Conservation (phyloP, 1,140 invertebrate species). For the Drosophila pseudoobscura region DNA sequence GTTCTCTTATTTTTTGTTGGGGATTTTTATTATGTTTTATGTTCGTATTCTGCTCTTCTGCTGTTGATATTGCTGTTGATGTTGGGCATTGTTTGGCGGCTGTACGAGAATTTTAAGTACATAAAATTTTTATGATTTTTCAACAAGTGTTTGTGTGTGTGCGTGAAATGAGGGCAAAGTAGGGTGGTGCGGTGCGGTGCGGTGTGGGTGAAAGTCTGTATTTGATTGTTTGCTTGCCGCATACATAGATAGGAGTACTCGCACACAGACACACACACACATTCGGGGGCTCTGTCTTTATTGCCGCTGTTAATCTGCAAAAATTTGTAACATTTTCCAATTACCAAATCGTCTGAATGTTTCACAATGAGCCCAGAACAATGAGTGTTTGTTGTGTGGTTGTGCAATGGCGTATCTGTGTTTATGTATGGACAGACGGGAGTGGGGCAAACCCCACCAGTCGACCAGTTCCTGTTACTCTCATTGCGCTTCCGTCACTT, state of each 20-base stretch:
- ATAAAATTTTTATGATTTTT: slow-evolving; percentile 68
- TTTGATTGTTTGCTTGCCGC: slow-evolving; percentile 51
- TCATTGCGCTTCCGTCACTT: too few species aligned
- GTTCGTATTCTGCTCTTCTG: background rate
- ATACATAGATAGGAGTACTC: too few species aligned
- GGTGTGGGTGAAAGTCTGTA: slow-evolving; percentile 29
- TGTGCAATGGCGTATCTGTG: too few species aligned
- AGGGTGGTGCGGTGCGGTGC: too few species aligned
- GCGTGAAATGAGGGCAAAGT: background rate
- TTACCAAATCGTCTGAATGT: slow-evolving; percentile 44
- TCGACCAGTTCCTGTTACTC: too few species aligned
- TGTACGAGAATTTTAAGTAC: slow-evolving; percentile 69
- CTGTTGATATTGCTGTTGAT: slow-evolving; percentile 26
- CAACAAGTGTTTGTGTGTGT: slow-evolving; percentile 49
- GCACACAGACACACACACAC: slow-evolving; percentile 7
- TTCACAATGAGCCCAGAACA: slow-evolving; percentile 23
- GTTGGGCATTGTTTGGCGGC: slow-evolving; percentile 60
- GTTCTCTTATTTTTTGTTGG: slow-evolving; percentile 3
- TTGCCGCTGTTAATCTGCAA: slow-evolving; percentile 47
- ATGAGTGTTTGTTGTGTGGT: background rate
- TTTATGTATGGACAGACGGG: too few species aligned
- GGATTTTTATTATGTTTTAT: slow-evolving; percentile 14
- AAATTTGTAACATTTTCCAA: slow-evolving; percentile 54
- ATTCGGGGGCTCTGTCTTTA: slow-evolving; percentile 26
- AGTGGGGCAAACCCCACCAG: too few species aligned